A percentile compares a stretch with the other conserved stretches of the same genome.
Conservation (phyloP, 2,113 vertebrate genomes). For the Turdus rufiventris region DNA sequence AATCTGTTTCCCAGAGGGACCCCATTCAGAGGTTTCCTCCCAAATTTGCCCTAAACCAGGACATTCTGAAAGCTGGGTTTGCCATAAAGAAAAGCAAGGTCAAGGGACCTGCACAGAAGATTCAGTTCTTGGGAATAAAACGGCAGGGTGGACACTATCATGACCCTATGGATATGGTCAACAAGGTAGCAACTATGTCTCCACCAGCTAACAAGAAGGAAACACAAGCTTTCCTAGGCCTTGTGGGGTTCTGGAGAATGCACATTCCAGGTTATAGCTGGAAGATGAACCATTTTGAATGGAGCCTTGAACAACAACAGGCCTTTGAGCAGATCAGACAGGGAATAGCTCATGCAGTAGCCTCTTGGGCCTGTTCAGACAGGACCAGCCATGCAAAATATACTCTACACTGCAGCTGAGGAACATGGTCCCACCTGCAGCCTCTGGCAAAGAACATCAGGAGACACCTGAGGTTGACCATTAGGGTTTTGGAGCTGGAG, state of each 20-base stretch:
- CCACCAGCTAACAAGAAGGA: neutral
- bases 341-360: neutral
- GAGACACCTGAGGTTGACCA: neutral
- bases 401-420: neutral
- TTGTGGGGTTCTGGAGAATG: neutral
- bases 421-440: neutral
- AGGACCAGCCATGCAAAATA: neutral
- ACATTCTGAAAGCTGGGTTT: neutral
- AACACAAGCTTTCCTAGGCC: neutral
- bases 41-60: too few relatives aligned
- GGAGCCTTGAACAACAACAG: neutral
- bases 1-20: too few relatives aligned
- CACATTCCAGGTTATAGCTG: neutral
- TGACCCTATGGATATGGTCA: neutral
- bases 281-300: neutral
- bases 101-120: neutral
- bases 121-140: neutral
- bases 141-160: neutral
- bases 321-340: neutral
- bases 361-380: neutral
- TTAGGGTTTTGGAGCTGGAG: neutral
- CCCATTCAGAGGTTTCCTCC: too few relatives aligned
- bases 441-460: neutral
- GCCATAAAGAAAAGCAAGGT: neutral
- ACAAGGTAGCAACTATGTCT: neutral